These are phyloP conservation scores for Morone chrysops DNA, from an alignment of 2,113 vertebrate species.

Conservation along the genomic window DNA sequence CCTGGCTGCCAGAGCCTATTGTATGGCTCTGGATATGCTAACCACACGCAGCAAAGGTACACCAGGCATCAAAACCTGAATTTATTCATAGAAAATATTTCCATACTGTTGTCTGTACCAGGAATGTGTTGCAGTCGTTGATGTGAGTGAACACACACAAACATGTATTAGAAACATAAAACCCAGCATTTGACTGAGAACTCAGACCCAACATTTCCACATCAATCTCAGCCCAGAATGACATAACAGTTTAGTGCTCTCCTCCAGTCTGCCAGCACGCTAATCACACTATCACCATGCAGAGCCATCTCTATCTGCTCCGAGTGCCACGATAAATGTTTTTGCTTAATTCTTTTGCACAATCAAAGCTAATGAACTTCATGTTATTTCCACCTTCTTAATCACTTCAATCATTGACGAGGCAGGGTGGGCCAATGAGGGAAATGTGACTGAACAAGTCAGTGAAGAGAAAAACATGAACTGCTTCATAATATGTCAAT, in stretches of 20 bases:
- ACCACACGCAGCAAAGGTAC: constrained; percentile 81
- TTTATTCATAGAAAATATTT: constrained; percentile 46
- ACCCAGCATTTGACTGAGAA: constrained; percentile 10
- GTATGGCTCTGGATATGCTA: constrained; percentile 85
- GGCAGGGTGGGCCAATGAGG: constrained; percentile 64
- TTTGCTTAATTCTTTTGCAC: constrained; percentile 69
- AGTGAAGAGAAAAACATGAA: constrained; percentile 69
- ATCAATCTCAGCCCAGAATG: constrained; percentile 22
- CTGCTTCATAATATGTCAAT: constrained; percentile 71
- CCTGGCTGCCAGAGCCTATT: constrained; percentile 85
- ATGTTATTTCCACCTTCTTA: constrained; percentile 74
- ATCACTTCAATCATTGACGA: constrained; percentile 75
- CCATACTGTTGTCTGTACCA: background rate
- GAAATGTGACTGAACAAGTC: constrained; percentile 67
- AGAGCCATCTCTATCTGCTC: constrained; percentile 58
- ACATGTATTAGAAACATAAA: background rate
- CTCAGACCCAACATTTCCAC: constrained; percentile 21
- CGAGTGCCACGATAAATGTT: constrained; percentile 32
- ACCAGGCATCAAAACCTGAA: constrained; percentile 23
- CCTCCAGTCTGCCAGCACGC: constrained; percentile 28
- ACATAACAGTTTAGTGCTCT: constrained; percentile 44
- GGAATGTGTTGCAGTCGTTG: background rate
- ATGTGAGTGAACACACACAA: constrained; percentile 3
- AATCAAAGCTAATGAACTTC: constrained; percentile 78
- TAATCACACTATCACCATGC: constrained; percentile 75